phyloP scores from a whole-genome alignment of 2,888 invertebrate genomes.

The Cheilosia urbana region DNA sequence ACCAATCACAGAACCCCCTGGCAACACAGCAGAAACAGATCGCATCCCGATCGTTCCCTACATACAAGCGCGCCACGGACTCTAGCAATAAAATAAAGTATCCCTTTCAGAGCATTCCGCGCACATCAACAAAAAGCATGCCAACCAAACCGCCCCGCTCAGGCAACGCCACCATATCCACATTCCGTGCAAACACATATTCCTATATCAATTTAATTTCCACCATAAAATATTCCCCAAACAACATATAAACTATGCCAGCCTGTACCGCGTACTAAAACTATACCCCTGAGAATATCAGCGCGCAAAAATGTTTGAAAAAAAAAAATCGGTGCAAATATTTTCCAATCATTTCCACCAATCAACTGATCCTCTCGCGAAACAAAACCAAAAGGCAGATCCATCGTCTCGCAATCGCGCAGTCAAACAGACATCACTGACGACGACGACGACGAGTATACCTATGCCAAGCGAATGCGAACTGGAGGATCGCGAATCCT shows the following conservation, averaged over 20 bases:
- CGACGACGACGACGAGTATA: slow-evolving; percentile 27
- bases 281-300: slow-evolving; percentile 18
- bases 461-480: slow-evolving; percentile 24
- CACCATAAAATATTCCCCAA: slow-evolving; percentile 71
- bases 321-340: slow-evolving; percentile 68
- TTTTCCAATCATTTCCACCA: slow-evolving; percentile 76
- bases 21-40: slow-evolving; percentile 4
- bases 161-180: slow-evolving; percentile 27
- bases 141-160: neutral
- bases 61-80: slow-evolving; percentile 35
- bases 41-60: slow-evolving; percentile 55
- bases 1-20: slow-evolving; percentile 32
- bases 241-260: slow-evolving; percentile 50
- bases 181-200: slow-evolving; percentile 32
- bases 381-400: slow-evolving; percentile 43
- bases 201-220: slow-evolving; percentile 75
- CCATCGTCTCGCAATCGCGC: slow-evolving; percentile 59
- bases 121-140: slow-evolving; percentile 26
- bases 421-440: slow-evolving; percentile 67
- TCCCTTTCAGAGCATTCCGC: slow-evolving; percentile 56
- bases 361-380: slow-evolving; percentile 69
- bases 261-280: slow-evolving; percentile 35
- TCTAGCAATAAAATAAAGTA: slow-evolving; percentile 64
- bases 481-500: slow-evolving; percentile 66
- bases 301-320: no score